Percentiles rank a stretch among this genome's conserved stretches.
These are phyloP conservation scores for Centropyge bicolor DNA, from an alignment of 2,797 vertebrate genomes.

Conservation along the genomic window DNA sequence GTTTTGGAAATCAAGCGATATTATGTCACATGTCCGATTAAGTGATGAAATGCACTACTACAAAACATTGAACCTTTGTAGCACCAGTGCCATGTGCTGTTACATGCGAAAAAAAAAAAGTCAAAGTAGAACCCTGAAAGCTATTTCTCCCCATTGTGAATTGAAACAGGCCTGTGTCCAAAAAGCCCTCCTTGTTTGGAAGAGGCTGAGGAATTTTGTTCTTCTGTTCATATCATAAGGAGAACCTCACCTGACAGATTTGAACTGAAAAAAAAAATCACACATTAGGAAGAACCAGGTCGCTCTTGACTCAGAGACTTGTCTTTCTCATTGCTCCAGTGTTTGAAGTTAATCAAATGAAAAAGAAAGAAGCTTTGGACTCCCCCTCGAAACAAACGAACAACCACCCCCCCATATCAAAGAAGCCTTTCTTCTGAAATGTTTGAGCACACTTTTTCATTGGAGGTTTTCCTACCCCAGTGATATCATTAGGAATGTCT, in stretches of 20 bases:
- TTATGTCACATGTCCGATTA: no score
- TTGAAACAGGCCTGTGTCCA: slow-evolving; percentile 61
- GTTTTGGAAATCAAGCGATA: no score
- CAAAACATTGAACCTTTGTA: no score
- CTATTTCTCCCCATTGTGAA: slow-evolving; percentile 65
- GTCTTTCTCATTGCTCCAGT: neutral
- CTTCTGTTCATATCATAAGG: slow-evolving; percentile 43
- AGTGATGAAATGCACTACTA: no score
- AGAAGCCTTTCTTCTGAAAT: neutral
- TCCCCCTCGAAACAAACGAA: neutral
- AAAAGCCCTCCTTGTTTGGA: slow-evolving; percentile 49
- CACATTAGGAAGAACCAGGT: neutral
- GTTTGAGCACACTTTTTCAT: neutral
- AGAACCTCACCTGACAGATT: slow-evolving; percentile 22
- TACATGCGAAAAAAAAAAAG: no score
- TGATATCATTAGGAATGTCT: slow-evolving; percentile 27
- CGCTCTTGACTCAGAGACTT: neutral
- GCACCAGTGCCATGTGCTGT: no score
- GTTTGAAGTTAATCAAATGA: neutral
- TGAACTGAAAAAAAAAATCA: slow-evolving; percentile 14
- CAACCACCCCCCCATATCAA: neutral
- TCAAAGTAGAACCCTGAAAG: no score
- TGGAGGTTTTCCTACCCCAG: neutral
- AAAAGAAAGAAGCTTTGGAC: neutral
- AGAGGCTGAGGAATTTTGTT: slow-evolving; percentile 31